Conservation (phyloP, 1,140 invertebrate species). For the Gryon sp. region DNA sequence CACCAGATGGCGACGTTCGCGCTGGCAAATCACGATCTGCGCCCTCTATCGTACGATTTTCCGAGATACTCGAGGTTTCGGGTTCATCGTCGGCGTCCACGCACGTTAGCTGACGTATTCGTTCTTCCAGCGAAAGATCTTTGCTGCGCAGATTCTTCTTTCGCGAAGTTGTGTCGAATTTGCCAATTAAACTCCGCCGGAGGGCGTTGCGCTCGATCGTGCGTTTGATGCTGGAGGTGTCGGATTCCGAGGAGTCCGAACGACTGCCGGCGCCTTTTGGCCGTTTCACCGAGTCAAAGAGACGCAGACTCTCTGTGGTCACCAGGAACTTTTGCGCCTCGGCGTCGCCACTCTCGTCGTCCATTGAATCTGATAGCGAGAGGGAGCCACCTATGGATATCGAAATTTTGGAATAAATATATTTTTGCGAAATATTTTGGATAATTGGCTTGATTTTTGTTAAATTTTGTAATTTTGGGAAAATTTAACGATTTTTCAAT, state of each 20-base stretch:
- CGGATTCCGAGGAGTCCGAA: slow-evolving; percentile 76
- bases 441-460: too few relatives aligned
- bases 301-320: slow-evolving; percentile 83
- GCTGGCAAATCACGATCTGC: slow-evolving; percentile 58
- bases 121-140: slow-evolving; percentile 85
- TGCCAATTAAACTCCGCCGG: slow-evolving; percentile 83
- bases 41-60: slow-evolving; percentile 34
- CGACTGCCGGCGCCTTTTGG: slow-evolving; percentile 77
- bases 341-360: slow-evolving; percentile 68
- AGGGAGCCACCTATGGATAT: slow-evolving; percentile 39
- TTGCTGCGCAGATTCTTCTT: slow-evolving; percentile 77
- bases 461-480: too few relatives aligned
- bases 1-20: slow-evolving; percentile 70
- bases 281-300: slow-evolving; percentile 84
- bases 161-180: slow-evolving; percentile 79
- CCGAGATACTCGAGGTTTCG: slow-evolving; percentile 40
- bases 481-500: too few relatives aligned
- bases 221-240: slow-evolving; percentile 81
- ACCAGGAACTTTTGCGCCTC: slow-evolving; percentile 80
- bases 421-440: not conserved
- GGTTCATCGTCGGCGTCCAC: slow-evolving; percentile 85
- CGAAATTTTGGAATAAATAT: too few relatives aligned
- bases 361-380: slow-evolving; percentile 39
- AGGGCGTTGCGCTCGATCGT: slow-evolving; percentile 88
- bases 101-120: slow-evolving; percentile 89